Evolutionary conservation across 2,797 vertebrate genomes (phyloP).

Genomic region (Clangula hyemalis): DNA sequence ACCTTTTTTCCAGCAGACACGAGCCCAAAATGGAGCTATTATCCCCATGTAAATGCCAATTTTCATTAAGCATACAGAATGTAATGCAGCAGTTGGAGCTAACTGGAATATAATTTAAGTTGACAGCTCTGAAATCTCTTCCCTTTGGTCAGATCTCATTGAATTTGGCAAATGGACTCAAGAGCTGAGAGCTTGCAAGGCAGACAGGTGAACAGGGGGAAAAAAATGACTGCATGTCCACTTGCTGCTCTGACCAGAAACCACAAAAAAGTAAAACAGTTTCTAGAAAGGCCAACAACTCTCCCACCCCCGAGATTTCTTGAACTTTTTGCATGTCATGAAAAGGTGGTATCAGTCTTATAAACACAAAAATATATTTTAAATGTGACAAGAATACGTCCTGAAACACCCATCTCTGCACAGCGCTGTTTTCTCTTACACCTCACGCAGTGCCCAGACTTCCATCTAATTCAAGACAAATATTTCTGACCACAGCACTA

Average conservation of each 20-base stretch:
- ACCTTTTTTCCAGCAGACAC: not conserved
- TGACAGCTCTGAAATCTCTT: constrained; percentile 53
- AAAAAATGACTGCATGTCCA: not conserved
- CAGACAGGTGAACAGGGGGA: not conserved
- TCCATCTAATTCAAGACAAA: not conserved
- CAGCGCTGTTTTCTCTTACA: not conserved
- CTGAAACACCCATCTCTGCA: not conserved
- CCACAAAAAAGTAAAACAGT: not conserved
- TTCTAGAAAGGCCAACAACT: not conserved
- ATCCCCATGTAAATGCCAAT: constrained; percentile 38
- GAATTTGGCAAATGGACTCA: constrained; percentile 18
- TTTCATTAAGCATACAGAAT: constrained; percentile 39
- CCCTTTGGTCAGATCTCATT: constrained; percentile 26
- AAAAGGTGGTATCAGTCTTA: not conserved
- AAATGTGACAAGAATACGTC: not conserved
- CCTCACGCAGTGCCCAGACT: not conserved
- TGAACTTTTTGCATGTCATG: not conserved
- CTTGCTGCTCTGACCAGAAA: not conserved
- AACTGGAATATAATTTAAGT: constrained; percentile 31
- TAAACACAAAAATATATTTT: not conserved
- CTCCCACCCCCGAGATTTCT: not conserved
- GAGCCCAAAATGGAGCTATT: constrained; percentile 30
- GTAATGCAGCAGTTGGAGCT: not conserved
- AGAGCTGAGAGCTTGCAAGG: not conserved
- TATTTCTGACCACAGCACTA: not conserved